These are phyloP conservation scores for Microcebus jonahi DNA, from an alignment of 2,113 vertebrate species.

Conservation along the genomic window DNA sequence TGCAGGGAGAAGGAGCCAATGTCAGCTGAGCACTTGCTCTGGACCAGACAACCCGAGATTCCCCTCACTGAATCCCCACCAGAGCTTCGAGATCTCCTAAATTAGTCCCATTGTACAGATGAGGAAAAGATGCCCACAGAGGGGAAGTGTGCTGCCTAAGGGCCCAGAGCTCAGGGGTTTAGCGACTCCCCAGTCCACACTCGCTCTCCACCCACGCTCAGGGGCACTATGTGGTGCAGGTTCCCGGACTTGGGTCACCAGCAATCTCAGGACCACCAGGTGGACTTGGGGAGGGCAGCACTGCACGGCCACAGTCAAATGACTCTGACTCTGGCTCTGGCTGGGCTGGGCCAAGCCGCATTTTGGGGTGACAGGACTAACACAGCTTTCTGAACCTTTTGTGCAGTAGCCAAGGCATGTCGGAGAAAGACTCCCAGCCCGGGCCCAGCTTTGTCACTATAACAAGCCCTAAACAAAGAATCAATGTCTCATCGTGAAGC, in stretches of 20 bases:
- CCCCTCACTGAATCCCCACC: background rate
- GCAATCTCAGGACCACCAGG: background rate
- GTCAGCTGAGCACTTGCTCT: background rate
- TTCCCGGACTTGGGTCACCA: background rate
- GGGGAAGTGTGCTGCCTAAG: background rate
- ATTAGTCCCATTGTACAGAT: background rate
- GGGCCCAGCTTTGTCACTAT: background rate
- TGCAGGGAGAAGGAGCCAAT: background rate
- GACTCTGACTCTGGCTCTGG: background rate
- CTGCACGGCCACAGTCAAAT: background rate
- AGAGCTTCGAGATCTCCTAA: background rate
- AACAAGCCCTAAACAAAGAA: constrained; percentile 76
- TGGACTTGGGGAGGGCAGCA: background rate
- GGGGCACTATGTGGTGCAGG: background rate
- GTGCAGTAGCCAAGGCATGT: background rate
- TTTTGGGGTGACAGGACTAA: background rate
- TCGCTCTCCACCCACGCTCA: rapidly evolving
- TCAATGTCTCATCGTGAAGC: constrained; percentile 66
- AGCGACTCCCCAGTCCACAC: background rate
- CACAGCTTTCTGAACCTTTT: constrained; percentile 35
- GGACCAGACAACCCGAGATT: background rate
- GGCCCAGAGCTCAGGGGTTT: background rate
- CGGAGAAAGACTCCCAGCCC: background rate
- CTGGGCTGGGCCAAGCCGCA: background rate
- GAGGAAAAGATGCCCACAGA: background rate